Evolutionary conservation across 2,888 invertebrate species (phyloP), one percentile per base, ranked within the genome.

Genomic region (Eilema caniola): DNA sequence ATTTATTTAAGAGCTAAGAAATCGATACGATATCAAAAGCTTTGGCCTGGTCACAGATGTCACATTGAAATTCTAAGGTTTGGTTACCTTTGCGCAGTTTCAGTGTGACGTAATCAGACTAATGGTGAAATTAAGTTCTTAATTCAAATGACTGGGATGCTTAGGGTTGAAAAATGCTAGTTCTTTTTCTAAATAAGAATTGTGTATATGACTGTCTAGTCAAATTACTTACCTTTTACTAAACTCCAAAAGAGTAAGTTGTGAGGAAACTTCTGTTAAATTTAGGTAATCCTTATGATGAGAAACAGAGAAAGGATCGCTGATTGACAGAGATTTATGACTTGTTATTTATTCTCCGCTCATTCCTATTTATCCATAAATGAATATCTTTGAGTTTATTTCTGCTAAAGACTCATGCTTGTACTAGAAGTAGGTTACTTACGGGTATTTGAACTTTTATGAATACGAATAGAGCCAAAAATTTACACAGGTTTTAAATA

Each of bases 221-320:
- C 41, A 37, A 12, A 33, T 33, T 33, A 33, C 7, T 33, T 33
- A 4, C 33, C 1, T 33, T 33, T 33, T 8, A 33, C 33, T 33
- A 33, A 33, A 33, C 33, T 1, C 3, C 11, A 37, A 37, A 37
- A 37, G 12, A 14, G 14, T 37, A 14, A 11, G 28, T 4, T 28
- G 28, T 28, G 5, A 28, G 28, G 28, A 28, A 28, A 28, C 28
- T 28, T 28, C 3, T n/a, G n/a, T n/a, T n/a, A n/a, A n/a, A n/a
- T n/a, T 53, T 53, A 53, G 53, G 53, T 53, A 8, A 53, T 2
- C n/a, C 20, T n/a, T 53, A 53, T 53, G n/a, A 53, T 53, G n/a
- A 53, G 53, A 53, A 53, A 53, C 53, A 53, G 53, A 53, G 53
- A 53, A 53, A 53, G 53, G 53, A n/a, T 53, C 53, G n/a, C 53